Evolutionary conservation across 23 tunicate genomes (phyloP).

Genomic region (Trididemnum clinides): DNA sequence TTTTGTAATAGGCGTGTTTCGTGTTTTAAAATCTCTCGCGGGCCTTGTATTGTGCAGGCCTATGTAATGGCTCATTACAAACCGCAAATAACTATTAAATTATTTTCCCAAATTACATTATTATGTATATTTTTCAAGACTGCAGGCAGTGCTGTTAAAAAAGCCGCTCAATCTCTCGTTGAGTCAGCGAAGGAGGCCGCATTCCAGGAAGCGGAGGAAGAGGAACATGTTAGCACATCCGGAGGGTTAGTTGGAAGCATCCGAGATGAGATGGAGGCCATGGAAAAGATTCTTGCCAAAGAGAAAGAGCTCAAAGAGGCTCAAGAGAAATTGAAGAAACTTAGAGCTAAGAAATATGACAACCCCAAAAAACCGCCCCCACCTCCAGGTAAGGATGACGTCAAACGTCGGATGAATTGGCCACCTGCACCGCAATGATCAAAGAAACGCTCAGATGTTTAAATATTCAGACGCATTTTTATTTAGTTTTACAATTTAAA

Average conservation of each 20-base stretch:
- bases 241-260: slow-evolving; percentile 64
- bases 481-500: too few species aligned
- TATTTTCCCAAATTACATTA: too few species aligned
- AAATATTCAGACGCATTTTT: too few species aligned
- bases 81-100: too few species aligned
- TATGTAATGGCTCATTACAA: too few species aligned
- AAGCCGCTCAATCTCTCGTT: slow-evolving; percentile 72
- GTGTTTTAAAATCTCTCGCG: too few species aligned
- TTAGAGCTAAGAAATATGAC: slow-evolving; percentile 72
- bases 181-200: slow-evolving; percentile 73
- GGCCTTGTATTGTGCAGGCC: too few species aligned
- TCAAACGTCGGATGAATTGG: too few species aligned
- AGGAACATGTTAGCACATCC: slow-evolving; percentile 12
- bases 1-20: too few species aligned
- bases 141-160: slow-evolving; percentile 75
- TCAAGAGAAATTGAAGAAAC: slow-evolving; percentile 37
- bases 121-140: slow-evolving; percentile 29
- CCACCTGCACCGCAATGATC: too few species aligned
- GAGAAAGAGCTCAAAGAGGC: slow-evolving; percentile 88
- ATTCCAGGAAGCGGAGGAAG: slow-evolving; percentile 46
- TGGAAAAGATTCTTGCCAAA: slow-evolving; percentile 69
- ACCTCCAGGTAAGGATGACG: background rate
- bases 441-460: too few species aligned
- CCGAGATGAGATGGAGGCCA: slow-evolving; percentile 72
- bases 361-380: background rate